Percentiles rank a stretch among this genome's conserved stretches.
These are phyloP conservation scores for Triplophysa yarkandensis DNA, from an alignment of 2,797 vertebrate species.

Conservation along the genomic window DNA sequence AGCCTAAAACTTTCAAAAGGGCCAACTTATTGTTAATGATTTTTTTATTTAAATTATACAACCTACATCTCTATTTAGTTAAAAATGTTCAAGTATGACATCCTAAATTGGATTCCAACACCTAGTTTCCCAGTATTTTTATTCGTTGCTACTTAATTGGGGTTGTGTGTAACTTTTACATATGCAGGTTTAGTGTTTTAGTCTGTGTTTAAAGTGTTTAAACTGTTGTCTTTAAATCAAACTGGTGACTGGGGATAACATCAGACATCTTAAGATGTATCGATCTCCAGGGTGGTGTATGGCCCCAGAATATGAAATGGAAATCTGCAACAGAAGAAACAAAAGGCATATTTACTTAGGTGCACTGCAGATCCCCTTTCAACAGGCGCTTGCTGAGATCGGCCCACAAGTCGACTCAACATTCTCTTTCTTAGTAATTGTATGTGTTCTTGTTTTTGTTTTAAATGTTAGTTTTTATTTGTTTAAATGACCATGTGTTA, in stretches of 20 bases:
- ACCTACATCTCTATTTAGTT: no score
- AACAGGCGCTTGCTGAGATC: slow-evolving; percentile 31
- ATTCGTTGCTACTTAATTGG: no score
- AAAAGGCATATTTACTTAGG: slow-evolving; percentile 51
- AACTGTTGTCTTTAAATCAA: slow-evolving; percentile 61
- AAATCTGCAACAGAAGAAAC: slow-evolving; percentile 27
- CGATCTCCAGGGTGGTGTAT: no score
- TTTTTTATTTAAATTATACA: no score
- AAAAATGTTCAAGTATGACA: no score
- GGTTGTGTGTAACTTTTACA: not conserved
- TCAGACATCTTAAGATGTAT: slow-evolving; percentile 59
- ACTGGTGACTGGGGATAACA: slow-evolving; percentile 58
- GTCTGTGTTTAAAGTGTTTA: slow-evolving; percentile 33
- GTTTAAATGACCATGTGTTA: no score
- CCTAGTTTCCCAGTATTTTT: no score
- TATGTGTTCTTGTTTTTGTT: slow-evolving; percentile 27
- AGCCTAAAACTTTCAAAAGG: no score
- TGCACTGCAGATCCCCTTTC: slow-evolving; percentile 49
- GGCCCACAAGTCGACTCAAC: slow-evolving; percentile 13
- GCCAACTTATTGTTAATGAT: no score
- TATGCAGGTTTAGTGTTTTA: slow-evolving; percentile 9
- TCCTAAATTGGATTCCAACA: no score
- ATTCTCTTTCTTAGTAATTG: no score
- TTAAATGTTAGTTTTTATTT: no score
- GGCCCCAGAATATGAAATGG: slow-evolving; percentile 35